Conservation (phyloP, 2,888 invertebrate species). For the Eumerus sabulonum region DNA sequence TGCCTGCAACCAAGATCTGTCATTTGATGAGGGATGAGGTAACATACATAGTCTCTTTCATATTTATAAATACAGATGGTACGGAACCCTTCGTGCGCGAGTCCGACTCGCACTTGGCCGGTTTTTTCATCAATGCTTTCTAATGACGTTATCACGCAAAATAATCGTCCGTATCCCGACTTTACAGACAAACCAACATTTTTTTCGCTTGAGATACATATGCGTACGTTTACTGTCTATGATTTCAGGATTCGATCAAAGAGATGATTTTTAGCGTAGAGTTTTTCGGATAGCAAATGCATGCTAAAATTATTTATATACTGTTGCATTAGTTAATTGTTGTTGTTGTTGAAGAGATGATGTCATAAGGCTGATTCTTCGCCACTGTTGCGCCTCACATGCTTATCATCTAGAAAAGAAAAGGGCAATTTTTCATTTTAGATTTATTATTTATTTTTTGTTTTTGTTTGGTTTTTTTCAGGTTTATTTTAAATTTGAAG, state of each 20-base stretch:
- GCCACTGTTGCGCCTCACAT: slow-evolving; percentile 71
- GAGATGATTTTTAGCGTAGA: slow-evolving; percentile 45
- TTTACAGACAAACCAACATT: slow-evolving; percentile 24
- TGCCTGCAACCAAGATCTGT: too few species aligned
- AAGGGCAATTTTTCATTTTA: too few species aligned
- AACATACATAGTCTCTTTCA: too few species aligned
- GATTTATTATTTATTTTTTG: too few species aligned
- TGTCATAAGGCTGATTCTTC: slow-evolving; percentile 78
- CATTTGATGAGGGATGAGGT: too few species aligned
- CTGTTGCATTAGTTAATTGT: slow-evolving; percentile 73
- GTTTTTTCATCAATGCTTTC: slow-evolving; percentile 71
- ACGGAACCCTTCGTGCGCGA: too few species aligned
- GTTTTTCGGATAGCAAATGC: slow-evolving; percentile 50
- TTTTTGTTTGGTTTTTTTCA: too few species aligned
- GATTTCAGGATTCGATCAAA: slow-evolving; percentile 58
- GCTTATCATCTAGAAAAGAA: slow-evolving; percentile 73
- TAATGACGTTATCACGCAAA: too few species aligned
- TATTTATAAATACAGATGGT: too few species aligned
- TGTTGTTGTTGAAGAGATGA: slow-evolving; percentile 76
- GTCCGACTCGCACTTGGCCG: too few species aligned
- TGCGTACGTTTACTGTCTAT: slow-evolving; percentile 23
- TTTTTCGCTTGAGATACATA: slow-evolving; percentile 23
- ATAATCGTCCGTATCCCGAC: too few species aligned
- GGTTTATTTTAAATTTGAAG: too few species aligned
- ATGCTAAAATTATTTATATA: slow-evolving; percentile 52